Conservation (phyloP, 2,797 vertebrate genomes). For the Rousettus madagascariensis region DNA sequence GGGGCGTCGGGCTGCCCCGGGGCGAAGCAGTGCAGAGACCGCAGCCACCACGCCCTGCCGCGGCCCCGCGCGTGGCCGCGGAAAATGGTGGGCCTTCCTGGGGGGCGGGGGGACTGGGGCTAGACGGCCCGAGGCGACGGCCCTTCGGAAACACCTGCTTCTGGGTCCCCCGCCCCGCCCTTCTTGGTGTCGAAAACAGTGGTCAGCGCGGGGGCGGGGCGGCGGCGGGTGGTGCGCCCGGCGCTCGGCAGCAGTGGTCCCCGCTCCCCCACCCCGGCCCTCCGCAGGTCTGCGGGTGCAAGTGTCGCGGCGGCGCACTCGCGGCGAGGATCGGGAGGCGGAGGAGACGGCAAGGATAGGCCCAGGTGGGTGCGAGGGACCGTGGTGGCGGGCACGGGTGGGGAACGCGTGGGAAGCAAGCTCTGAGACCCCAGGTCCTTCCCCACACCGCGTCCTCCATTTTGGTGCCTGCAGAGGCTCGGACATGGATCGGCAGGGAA, state of each 20-base stretch:
- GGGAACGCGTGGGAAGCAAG: neutral
- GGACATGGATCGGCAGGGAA: neutral
- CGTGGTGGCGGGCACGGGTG: neutral
- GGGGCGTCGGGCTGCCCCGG: neutral
- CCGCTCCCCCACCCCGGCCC: neutral
- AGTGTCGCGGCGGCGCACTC: neutral
- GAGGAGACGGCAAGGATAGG: neutral
- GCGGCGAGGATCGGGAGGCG: neutral
- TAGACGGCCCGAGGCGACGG: neutral
- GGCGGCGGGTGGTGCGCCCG: neutral
- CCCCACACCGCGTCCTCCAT: neutral
- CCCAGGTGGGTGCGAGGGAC: slow-evolving; percentile 29
- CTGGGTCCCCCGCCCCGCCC: no score
- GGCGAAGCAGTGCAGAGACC: no score
- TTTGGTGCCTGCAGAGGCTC: neutral
- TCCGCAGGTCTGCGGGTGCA: neutral
- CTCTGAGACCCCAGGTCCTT: neutral
- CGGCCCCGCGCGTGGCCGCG: neutral
- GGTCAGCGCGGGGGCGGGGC: neutral
- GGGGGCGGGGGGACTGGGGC: neutral
- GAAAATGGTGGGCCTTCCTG: neutral
- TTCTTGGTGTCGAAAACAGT: neutral
- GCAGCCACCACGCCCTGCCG: neutral
- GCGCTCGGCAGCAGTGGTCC: neutral
- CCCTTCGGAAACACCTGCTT: neutral